A percentile compares a stretch with the other conserved stretches of the same genome.
Evolutionary conservation across 2,888 invertebrate genomes (phyloP).

Genomic region (Tridacna gigas): DNA sequence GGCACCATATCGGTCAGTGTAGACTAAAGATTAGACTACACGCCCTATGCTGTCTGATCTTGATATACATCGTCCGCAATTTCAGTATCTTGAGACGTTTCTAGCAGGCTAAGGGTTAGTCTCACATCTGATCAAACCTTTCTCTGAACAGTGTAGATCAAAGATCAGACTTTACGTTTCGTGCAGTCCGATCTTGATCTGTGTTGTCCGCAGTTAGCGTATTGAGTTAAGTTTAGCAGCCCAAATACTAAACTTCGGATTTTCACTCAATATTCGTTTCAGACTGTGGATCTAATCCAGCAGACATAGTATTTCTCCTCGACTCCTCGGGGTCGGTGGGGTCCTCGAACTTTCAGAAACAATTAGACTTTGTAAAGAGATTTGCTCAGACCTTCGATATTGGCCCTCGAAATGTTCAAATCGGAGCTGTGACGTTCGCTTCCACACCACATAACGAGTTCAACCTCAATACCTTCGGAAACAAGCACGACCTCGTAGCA

Average conservation of each 20-base stretch:
- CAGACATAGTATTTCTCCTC: conserved; percentile 76
- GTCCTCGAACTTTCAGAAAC: conserved; percentile 70
- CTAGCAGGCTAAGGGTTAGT: too few relatives aligned
- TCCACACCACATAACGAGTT: conserved; percentile 71
- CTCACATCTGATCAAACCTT: too few relatives aligned
- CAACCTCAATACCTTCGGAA: conserved; percentile 68
- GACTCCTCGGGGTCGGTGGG: conserved; percentile 77
- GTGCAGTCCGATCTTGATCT: too few relatives aligned
- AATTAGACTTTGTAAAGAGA: conserved; percentile 73
- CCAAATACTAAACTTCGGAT: background rate
- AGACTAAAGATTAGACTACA: too few relatives aligned
- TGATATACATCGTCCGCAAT: too few relatives aligned
- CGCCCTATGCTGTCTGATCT: too few relatives aligned
- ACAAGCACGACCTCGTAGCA: conserved; percentile 62
- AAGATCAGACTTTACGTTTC: too few relatives aligned
- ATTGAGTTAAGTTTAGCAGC: background rate
- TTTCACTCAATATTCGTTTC: conserved; percentile 1
- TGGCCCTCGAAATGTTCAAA: conserved; percentile 73
- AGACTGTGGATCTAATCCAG: conserved; percentile 74
- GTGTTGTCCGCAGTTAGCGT: too few relatives aligned
- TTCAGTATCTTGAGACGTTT: too few relatives aligned
- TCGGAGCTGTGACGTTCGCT: conserved; percentile 74
- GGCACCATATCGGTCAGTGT: too few relatives aligned
- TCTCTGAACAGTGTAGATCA: too few relatives aligned
- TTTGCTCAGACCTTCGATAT: conserved; percentile 75